Percentiles rank a stretch among this genome's conserved stretches.
Conservation (phyloP, 1,140 invertebrate genomes). For the Drosophila persimilis region DNA sequence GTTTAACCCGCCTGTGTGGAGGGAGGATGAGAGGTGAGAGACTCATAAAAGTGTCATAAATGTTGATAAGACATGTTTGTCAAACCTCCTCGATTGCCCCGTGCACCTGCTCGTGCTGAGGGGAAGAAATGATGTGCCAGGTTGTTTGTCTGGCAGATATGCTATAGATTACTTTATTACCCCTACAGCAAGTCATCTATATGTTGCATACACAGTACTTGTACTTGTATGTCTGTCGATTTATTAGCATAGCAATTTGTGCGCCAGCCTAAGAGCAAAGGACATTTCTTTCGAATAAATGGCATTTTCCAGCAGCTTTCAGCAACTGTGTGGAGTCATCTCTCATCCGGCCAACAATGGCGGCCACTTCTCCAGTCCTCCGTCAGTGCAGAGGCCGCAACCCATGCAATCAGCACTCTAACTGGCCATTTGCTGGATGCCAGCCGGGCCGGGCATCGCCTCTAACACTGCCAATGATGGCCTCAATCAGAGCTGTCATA, state of each 20-base stretch:
- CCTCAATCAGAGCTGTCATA: constrained; percentile 77
- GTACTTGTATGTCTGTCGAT: constrained; percentile 12
- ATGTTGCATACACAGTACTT: constrained; percentile 22
- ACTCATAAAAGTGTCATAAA: constrained; percentile 72
- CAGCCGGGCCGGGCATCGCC: not conserved
- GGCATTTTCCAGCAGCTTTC: not conserved
- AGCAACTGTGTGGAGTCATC: constrained; percentile 16
- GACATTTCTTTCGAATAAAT: not conserved
- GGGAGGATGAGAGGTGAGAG: not conserved
- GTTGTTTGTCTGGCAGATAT: constrained; percentile 48
- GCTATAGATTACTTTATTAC: constrained; percentile 55
- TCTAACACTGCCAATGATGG: constrained; percentile 69
- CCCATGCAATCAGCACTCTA: constrained; percentile 26
- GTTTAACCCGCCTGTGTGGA: constrained; percentile 44
- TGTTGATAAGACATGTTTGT: constrained; percentile 78
- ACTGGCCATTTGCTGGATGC: constrained; percentile 42
- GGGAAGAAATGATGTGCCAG: constrained; percentile 33
- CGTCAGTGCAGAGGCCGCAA: constrained; percentile 14
- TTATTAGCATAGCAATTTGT: constrained; percentile 37
- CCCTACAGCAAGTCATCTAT: constrained; percentile 18
- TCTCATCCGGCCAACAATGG: constrained; percentile 11
- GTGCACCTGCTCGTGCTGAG: constrained; percentile 8
- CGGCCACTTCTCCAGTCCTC: constrained; percentile 20
- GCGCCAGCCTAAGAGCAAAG: not conserved
- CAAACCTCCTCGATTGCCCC: constrained; percentile 10